These are phyloP conservation scores for Sebastes matsubarae DNA, from an alignment of 2,797 vertebrate species.

Conservation along the genomic window DNA sequence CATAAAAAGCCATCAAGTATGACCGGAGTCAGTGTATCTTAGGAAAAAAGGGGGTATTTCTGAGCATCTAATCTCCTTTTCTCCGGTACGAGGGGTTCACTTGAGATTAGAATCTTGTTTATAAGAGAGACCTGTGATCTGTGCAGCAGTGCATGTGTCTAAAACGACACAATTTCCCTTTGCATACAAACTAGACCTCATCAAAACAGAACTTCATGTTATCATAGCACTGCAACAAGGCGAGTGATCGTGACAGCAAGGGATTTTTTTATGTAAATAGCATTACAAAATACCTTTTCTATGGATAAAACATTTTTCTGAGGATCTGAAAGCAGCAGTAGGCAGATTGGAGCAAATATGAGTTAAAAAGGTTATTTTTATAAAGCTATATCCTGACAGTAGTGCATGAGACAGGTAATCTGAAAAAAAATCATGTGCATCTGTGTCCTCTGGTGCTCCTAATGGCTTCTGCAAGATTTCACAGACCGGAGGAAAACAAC, in stretches of 20 bases:
- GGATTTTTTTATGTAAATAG: neutral
- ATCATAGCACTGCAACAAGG: slow-evolving; percentile 7
- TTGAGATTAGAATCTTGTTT: slow-evolving; percentile 79
- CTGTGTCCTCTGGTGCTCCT: too few species aligned
- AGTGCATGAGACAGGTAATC: too few species aligned
- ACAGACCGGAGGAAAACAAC: too few species aligned
- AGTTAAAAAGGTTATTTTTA: too few species aligned
- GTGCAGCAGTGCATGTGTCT: slow-evolving; percentile 43
- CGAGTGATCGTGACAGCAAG: neutral
- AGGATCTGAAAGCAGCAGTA: too few species aligned
- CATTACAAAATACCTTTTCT: neutral
- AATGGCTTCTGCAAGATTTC: too few species aligned
- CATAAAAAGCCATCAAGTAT: slow-evolving; percentile 67
- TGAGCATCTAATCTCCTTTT: slow-evolving; percentile 70
- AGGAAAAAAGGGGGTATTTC: slow-evolving; percentile 58
- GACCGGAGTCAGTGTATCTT: slow-evolving; percentile 60
- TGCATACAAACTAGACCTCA: slow-evolving; percentile 58
- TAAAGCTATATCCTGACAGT: too few species aligned
- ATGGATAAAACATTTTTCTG: neutral
- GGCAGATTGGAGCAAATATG: too few species aligned
- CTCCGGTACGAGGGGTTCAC: slow-evolving; percentile 52
- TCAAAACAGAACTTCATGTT: slow-evolving; percentile 35
- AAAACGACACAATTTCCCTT: slow-evolving; percentile 48
- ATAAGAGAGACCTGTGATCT: slow-evolving; percentile 63
- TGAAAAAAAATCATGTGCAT: too few species aligned